phyloP scores from a whole-genome alignment of 2,113 vertebrate genomes.

The Baryphthengus martii region DNA sequence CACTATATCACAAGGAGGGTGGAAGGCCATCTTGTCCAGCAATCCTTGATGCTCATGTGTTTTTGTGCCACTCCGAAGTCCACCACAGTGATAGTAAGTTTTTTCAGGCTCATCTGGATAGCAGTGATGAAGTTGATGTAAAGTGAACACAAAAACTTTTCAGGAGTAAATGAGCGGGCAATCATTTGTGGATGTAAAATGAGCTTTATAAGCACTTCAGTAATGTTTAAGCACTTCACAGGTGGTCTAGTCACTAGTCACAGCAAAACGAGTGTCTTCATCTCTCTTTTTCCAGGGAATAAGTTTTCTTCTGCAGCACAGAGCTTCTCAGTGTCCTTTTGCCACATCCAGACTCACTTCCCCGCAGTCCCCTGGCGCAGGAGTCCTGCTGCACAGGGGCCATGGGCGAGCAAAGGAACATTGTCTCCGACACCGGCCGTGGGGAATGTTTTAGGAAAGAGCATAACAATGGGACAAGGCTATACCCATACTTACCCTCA shows the following conservation, averaged over 20 bases:
- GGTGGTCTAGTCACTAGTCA: neutral
- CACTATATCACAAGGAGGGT: neutral
- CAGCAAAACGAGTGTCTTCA: neutral
- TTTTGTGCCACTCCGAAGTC: neutral
- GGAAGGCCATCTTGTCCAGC: neutral
- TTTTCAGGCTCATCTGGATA: neutral
- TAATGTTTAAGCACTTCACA: neutral
- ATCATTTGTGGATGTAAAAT: neutral
- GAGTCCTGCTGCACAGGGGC: too few species aligned
- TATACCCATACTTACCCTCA: neutral
- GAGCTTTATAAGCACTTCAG: neutral
- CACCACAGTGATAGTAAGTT: neutral
- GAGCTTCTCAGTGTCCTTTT: neutral
- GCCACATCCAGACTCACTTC: neutral
- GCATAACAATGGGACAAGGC: neutral
- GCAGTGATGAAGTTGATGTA: neutral
- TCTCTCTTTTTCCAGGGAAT: neutral
- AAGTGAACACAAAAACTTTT: neutral
- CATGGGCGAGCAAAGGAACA: neutral
- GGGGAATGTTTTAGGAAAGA: neutral
- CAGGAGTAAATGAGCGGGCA: neutral
- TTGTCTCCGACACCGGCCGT: neutral
- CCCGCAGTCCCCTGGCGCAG: neutral
- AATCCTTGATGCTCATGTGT: neutral
- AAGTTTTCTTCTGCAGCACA: neutral